Base-by-base conservation (phyloP, 1,140 invertebrate genomes). In the Scaptomyza hsui region DNA sequence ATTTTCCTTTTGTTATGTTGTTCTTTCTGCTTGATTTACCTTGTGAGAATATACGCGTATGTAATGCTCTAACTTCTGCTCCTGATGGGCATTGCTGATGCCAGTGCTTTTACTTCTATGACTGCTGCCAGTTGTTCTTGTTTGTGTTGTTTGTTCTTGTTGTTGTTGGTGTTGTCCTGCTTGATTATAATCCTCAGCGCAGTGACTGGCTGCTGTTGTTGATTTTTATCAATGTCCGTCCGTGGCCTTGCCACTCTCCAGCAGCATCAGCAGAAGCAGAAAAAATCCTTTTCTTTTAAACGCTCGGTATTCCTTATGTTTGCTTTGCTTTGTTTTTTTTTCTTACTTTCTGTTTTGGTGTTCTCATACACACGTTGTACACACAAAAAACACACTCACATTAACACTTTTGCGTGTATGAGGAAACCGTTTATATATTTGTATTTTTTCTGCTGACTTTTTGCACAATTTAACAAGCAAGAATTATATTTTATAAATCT, bases 21-120 rank as follows among this genome's bases (percentile, higher is more conserved):
- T 73, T 67, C 7, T 49, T 68, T 76, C 57, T 71, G 61, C 72
- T 65, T 48, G 59, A 86, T 67, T 81, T 86, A 86, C 82, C 81
- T 81, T 75, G 49, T 68, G 5, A 56, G 51, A 73, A 63, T 56
- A 12, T 26, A 35, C 37, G 29, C 13, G 21, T 60, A 15, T 70
- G 49, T 45, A 49, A 56, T 18, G 16, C 21, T 41, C 44, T 35
- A 35, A 39, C 24, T 42, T 49, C 16, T 41, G 51, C 35, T 41
- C 2, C 26, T 63, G 60, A 49, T 64, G 44, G 60, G 16, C 57
- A 41, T 70, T 53, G 26, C 67, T 70, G 67, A 70, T 51, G 51
- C 51, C 51, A 70, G 67, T 15, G 24, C 44, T 56, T 70, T 70
- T 55, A n/a, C 35, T 64, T 64, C 56, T 70, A 69, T 60, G 41